These are phyloP conservation scores for Mormyrus iriodes DNA, from an alignment of 2,113 vertebrate species.

Conservation along the genomic window DNA sequence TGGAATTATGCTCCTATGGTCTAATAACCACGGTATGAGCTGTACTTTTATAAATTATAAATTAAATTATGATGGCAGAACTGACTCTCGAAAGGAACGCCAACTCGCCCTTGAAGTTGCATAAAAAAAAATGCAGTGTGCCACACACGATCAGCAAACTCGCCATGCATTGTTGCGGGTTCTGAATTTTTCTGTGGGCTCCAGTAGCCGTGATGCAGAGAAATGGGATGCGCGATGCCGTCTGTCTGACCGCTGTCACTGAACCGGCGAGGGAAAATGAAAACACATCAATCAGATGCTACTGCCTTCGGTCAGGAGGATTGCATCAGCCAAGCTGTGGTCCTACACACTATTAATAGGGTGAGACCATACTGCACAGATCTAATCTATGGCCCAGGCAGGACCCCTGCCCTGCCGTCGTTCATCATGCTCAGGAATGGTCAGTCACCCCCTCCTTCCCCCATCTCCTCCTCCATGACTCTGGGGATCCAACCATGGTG, in stretches of 20 bases:
- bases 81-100: background rate
- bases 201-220: background rate
- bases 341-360: conserved; percentile 36
- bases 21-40: background rate
- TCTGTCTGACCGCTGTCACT: background rate
- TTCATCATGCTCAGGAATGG: conserved; percentile 29
- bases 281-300: conserved; percentile 37
- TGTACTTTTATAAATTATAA: background rate
- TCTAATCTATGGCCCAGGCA: conserved; percentile 35
- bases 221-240: background rate
- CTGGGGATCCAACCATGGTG: background rate
- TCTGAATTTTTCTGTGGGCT: background rate
- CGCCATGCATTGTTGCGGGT: background rate
- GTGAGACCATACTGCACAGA: conserved; percentile 16
- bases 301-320: conserved; percentile 31
- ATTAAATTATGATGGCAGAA: background rate
- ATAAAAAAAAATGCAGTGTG: background rate
- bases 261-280: conserved; percentile 21
- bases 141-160: too few species aligned
- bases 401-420: background rate
- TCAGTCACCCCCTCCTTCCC: background rate
- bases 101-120: background rate
- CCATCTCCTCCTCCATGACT: background rate
- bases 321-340: conserved; percentile 15
- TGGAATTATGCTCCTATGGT: background rate